Conservation (phyloP, 2,888 invertebrate genomes). For the Maniola hyperantus region DNA sequence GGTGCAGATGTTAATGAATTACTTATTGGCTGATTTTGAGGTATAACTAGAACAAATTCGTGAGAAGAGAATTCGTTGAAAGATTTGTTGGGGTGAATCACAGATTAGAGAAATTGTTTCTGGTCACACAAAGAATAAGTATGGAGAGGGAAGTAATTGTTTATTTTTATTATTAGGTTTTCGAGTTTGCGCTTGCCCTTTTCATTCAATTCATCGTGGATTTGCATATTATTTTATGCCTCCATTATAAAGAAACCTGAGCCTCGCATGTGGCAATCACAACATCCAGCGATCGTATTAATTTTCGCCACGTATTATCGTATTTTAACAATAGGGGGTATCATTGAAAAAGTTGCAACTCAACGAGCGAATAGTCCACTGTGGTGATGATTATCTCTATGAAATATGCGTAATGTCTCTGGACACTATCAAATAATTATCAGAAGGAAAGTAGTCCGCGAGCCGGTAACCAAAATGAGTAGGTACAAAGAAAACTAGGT, state of each 20-base stretch:
- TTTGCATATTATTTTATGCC: conserved; percentile 24
- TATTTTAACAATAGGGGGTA: conserved; percentile 41
- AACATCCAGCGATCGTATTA: conserved; percentile 30
- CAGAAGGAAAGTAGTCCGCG: conserved; percentile 19
- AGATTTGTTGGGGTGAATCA: too few species aligned
- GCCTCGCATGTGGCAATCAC: conserved; percentile 20
- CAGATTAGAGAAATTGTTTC: too few species aligned
- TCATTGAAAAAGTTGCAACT: conserved; percentile 23
- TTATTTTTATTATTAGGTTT: neutral
- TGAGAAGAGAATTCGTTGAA: too few species aligned
- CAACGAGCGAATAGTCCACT: conserved; percentile 9
- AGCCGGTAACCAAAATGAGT: neutral
- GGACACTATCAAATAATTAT: conserved; percentile 43
- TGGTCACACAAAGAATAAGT: too few species aligned
- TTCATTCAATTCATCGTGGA: conserved; percentile 2
- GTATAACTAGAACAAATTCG: too few species aligned
- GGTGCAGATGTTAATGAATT: too few species aligned
- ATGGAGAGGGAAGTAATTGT: neutral
- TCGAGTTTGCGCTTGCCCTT: neutral
- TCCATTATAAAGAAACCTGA: conserved; percentile 20
- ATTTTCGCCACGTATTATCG: conserved; percentile 32
- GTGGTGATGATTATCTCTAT: conserved; percentile 23
- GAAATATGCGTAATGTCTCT: conserved; percentile 32
- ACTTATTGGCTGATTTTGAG: too few species aligned
- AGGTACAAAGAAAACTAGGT: neutral